These are phyloP conservation scores for Phaethornis superciliosus DNA, from an alignment of 2,113 vertebrate species.

Conservation along the genomic window DNA sequence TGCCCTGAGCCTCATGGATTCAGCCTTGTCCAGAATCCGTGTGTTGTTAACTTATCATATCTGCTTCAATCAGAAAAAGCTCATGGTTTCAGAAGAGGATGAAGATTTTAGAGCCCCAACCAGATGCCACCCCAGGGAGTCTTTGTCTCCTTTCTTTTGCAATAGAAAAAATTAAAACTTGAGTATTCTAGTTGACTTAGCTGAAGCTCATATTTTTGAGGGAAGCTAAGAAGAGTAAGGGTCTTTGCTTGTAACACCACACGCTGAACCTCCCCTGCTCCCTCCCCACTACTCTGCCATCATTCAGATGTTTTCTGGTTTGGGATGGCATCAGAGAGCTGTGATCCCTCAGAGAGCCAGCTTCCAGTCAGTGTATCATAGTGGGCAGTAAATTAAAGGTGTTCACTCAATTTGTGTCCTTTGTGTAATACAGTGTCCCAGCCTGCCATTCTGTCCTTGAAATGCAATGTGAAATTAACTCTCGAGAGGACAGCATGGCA, in stretches of 20 bases:
- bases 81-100: background rate
- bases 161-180: background rate
- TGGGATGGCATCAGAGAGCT: background rate
- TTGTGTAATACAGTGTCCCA: background rate
- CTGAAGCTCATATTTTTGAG: background rate
- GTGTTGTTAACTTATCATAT: background rate
- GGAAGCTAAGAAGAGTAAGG: background rate
- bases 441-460: slow-evolving; percentile 26
- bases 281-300: background rate
- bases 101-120: background rate
- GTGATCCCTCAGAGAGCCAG: background rate
- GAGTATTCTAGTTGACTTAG: background rate
- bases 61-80: background rate
- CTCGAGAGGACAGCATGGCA: background rate
- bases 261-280: background rate
- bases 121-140: background rate
- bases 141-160: background rate
- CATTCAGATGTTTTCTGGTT: background rate
- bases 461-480: slow-evolving; percentile 48
- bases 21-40: background rate
- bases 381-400: background rate
- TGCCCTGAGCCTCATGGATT: background rate
- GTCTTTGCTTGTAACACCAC: background rate
- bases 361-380: background rate
- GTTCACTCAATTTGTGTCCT: background rate